Evolutionary conservation across 2,113 vertebrate genomes (phyloP), one percentile per base, ranked within the genome.

Genomic region (zebrafish (Danio rerio)): DNA sequence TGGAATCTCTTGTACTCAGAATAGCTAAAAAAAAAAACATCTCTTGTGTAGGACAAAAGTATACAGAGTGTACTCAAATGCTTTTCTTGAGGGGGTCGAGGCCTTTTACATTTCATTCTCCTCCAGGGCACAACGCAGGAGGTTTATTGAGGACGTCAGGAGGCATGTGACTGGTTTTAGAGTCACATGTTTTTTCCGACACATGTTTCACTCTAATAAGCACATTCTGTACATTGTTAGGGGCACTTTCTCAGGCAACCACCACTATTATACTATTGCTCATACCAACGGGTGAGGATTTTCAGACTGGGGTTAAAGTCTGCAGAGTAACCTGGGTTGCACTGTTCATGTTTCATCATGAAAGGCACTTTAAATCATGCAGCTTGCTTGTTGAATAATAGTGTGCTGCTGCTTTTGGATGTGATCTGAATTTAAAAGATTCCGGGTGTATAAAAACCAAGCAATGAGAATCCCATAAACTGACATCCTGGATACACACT

Each of bases 1-100:
- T 18, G 40, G 40, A 12, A 18, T 74, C 72, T 42, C 71, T 74
- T 43, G 69, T 71, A 11, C 71, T 74, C n/a, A 58, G 16, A 58
- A 58, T 18, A 58, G 40, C 53, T 55, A 49, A 40, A 9, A 72
- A 52, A 72, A 5, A 20, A n/a, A n/a, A n/a, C n/a, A 6, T 3
- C 40, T 2, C 47, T 13, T 10, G 10, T 71, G 20, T 40, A n/a
- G 40, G 53, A 59, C 16, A 45, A n/a, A 18, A 74, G 31, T 56
- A 52, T 40, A 58, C 16, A 6, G 10, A 65, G 12, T 7, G 45
- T 20, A 18, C 71, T 58, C 70, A 31, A 8, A 42, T 49, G 66
- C n/a, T 70, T n/a, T 21, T 49, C 45, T 12, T 50, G 45, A 50
- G n/a, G 5, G 5, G n/a, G 68, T 50, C 45, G 3, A 70, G 68